Base-by-base conservation (phyloP, 2,888 invertebrate genomes). In the Catotricha subobsoleta region DNA sequence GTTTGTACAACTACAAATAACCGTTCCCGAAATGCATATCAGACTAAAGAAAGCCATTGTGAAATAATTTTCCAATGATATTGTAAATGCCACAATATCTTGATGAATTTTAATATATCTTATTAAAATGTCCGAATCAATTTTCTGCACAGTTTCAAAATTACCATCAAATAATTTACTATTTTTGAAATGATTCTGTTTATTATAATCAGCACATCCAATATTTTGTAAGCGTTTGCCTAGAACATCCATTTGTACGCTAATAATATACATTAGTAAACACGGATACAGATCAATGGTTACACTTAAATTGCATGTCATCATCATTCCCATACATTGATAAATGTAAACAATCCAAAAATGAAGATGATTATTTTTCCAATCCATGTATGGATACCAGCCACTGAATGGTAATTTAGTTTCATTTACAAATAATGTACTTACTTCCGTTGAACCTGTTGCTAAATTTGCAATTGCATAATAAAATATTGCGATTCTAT, bases 331-430 rank as follows among this genome's bases (percentile, higher is more conserved):
- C 10, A 36, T 9, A 8, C 13, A 13, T 36, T 36, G 36, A 23
- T 36, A 36, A 3, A n/a, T 12, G 20, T 36, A 36, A 21, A 23
- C 15, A 13, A 36, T n/a, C 36, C 36, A 36, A 15, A 23, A 36
- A 13, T 15, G 2, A 3, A 9, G 10, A 23, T 20, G 13, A 15
- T 36, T 23, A 23, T 36, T 12, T 36, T 19, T 12, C 36, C 36
- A 36, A 36, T 36, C 36, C 9, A 36, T 12, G n/a, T n/a, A n/a
- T 23, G 36, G 36, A 36, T 36, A 36, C 36, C 36, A 36, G 5
- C n/a, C 36, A 6, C 20, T 10, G 13, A 23, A 36, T n/a, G 20
- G 19, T 36, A 36, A 15, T 13, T 36, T 16, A 2, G 12, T 4
- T 12, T 16, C 19, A 2, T 5, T 8, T 13, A 13, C 2, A 23